These are phyloP conservation scores for Busseola fusca DNA, from an alignment of 2,888 invertebrate genomes.

Conservation along the genomic window DNA sequence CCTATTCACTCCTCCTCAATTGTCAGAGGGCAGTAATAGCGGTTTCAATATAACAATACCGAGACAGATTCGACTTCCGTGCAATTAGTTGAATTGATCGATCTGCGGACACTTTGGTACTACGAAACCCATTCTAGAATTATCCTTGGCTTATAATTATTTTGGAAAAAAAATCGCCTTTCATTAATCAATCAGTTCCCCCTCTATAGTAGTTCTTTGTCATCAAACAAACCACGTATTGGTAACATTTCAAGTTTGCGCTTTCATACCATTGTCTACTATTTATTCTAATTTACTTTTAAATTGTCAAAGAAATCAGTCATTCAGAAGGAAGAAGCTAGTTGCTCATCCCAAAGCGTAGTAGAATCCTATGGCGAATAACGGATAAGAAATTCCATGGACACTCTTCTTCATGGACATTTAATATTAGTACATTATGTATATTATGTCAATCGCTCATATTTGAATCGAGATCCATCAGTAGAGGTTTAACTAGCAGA, in stretches of 20 bases:
- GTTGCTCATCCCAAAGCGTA: neutral
- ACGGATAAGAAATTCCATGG: neutral
- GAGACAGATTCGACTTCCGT: constrained; percentile 55
- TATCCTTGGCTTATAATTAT: neutral
- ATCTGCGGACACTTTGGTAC: constrained; percentile 32
- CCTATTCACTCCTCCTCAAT: constrained; percentile 30
- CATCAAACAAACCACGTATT: neutral
- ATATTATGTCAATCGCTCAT: neutral
- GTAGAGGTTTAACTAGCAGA: constrained; percentile 29
- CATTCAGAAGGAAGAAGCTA: neutral
- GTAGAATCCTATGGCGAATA: neutral
- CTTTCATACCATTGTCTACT: neutral
- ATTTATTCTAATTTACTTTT: too few relatives aligned
- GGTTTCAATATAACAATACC: constrained; percentile 58
- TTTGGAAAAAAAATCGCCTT: neutral
- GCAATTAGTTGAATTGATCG: constrained; percentile 58
- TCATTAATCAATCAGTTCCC: neutral
- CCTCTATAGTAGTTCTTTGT: neutral
- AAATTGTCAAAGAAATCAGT: neutral
- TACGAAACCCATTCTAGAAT: constrained; percentile 4
- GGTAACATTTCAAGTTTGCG: neutral
- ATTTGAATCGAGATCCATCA: constrained; percentile 20
- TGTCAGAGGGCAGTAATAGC: constrained; percentile 37
- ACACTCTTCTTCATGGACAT: too few relatives aligned
- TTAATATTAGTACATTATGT: neutral